Conservation (phyloP, 2,797 vertebrate species). For the Rhincodon typus region DNA sequence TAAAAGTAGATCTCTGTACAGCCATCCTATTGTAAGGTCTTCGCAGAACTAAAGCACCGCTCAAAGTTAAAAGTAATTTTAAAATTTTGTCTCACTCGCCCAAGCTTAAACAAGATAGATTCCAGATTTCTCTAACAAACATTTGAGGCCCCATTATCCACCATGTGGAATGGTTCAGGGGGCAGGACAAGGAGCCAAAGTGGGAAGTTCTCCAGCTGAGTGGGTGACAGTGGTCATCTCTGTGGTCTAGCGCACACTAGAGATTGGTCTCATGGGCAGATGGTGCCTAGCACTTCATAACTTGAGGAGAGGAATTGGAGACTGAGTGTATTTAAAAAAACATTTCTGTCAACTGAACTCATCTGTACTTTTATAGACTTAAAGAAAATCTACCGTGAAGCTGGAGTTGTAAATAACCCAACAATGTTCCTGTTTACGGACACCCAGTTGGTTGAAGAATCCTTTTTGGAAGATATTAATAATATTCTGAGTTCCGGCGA, state of each 20-base stretch:
- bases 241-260: neutral
- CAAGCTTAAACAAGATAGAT: too few species aligned
- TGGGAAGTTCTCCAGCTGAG: neutral
- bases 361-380: conserved; percentile 59
- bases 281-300: neutral
- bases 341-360: neutral
- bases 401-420: conserved; percentile 72
- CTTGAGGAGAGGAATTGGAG: neutral
- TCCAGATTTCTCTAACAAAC: too few species aligned
- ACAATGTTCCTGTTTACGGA: conserved; percentile 80
- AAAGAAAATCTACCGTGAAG: conserved; percentile 72
- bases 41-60: too few species aligned
- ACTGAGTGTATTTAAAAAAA: neutral
- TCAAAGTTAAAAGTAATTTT: too few species aligned
- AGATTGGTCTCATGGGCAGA: neutral
- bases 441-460: conserved; percentile 71
- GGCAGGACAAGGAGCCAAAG: too few species aligned
- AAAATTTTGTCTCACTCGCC: too few species aligned
- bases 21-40: too few species aligned
- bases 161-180: too few species aligned
- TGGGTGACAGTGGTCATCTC: neutral
- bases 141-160: too few species aligned
- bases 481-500: conserved; percentile 83
- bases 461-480: conserved; percentile 81
- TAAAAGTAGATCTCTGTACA: too few species aligned